Percentiles rank a stretch among this genome's conserved stretches.
Conservation (phyloP, 2,113 vertebrate genomes). For the Ailuropoda melanoleuca region DNA sequence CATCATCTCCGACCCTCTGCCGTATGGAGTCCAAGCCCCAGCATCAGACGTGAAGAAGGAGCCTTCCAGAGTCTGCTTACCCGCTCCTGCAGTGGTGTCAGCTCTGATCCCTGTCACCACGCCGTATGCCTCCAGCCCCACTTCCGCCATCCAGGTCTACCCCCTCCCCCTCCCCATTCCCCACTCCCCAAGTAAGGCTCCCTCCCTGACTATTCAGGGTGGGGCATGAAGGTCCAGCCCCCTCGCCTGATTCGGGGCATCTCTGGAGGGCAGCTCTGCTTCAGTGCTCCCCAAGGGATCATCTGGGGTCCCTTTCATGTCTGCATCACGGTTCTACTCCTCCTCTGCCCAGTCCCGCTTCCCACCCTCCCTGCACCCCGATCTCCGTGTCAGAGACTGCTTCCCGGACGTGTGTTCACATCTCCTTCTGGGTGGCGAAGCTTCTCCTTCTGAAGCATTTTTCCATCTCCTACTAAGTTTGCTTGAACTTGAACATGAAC, state of each 20-base stretch:
- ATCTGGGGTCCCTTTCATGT: too few relatives aligned
- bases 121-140: neutral
- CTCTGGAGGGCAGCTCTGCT: neutral
- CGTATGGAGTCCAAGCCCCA: neutral
- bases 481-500: too few relatives aligned
- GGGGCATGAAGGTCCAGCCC: neutral
- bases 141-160: fast-evolving
- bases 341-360: neutral
- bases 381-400: neutral
- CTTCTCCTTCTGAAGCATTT: neutral
- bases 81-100: fast-evolving
- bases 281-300: neutral
- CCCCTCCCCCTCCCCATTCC: neutral
- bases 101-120: neutral
- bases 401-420: fast-evolving
- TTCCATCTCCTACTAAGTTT: neutral
- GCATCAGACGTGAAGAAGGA: neutral
- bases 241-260: neutral
- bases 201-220: fast-evolving
- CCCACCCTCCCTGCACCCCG: neutral
- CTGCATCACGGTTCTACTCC: neutral
- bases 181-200: neutral
- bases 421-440: neutral
- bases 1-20: neutral
- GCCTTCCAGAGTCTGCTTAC: neutral